Evolutionary conservation across 1,140 invertebrate genomes (phyloP).

Genomic region (Aphaenogaster floridana): DNA sequence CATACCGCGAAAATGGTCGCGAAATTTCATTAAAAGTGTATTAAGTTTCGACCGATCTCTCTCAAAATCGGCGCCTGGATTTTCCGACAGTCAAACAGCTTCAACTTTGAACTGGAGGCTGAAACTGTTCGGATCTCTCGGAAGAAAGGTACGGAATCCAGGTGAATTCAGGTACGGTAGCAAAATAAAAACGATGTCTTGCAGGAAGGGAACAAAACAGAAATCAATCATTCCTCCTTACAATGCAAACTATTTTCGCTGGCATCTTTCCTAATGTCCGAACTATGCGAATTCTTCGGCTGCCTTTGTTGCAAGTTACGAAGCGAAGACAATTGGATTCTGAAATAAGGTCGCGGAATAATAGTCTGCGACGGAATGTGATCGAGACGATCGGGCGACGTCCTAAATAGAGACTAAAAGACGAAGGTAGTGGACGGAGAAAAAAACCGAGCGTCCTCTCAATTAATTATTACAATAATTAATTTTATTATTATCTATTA

Average conservation of each 20-base stretch:
- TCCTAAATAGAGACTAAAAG: neutral
- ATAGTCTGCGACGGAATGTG: neutral
- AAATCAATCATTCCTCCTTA: neutral
- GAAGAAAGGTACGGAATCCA: neutral
- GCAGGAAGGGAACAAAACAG: neutral
- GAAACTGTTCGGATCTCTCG: neutral
- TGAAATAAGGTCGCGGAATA: constrained; percentile 15
- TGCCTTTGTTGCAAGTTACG: constrained; percentile 1
- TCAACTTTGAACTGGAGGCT: neutral
- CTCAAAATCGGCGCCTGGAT: neutral
- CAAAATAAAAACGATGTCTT: neutral
- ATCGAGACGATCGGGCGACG: neutral
- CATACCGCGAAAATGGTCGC: neutral
- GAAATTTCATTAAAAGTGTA: constrained; percentile 10
- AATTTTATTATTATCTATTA: neutral
- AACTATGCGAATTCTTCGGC: neutral
- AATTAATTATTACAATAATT: constrained; percentile 10
- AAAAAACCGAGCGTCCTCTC: neutral
- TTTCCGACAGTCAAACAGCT: neutral
- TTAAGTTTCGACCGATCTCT: neutral
- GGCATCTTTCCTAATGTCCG: neutral
- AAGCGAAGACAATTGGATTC: neutral
- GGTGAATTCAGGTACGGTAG: neutral
- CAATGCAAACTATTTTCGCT: neutral
- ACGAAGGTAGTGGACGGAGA: neutral